phyloP scores from a whole-genome alignment of 2,888 invertebrate species.

The Ennomos erosarius region DNA sequence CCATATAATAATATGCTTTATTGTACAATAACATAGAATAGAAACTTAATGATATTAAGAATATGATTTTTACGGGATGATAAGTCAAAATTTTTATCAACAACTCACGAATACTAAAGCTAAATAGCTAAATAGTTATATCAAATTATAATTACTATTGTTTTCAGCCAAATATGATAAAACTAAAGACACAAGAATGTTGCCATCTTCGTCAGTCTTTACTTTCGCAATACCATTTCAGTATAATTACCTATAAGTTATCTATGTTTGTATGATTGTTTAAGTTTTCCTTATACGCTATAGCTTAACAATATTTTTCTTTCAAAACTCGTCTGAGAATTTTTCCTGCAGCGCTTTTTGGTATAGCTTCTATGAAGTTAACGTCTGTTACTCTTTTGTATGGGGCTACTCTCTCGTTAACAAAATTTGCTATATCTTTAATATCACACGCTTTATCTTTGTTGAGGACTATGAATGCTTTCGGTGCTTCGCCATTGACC shows the following conservation, averaged over 20 bases:
- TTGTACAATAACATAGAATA: too few relatives aligned
- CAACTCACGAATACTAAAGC: too few relatives aligned
- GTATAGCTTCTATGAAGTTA: slow-evolving; percentile 88
- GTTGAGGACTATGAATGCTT: slow-evolving; percentile 88
- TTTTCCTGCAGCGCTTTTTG: slow-evolving; percentile 92
- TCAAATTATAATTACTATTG: too few relatives aligned
- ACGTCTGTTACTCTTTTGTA: slow-evolving; percentile 91
- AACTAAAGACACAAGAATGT: background rate
- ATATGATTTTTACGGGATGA: too few relatives aligned
- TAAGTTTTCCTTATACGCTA: background rate
- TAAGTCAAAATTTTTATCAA: too few relatives aligned
- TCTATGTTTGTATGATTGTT: too few relatives aligned
- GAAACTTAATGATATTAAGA: too few relatives aligned
- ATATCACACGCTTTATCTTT: slow-evolving; percentile 54
- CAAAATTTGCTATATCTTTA: slow-evolving; percentile 86
- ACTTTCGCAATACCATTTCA: too few relatives aligned
- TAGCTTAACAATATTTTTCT: slow-evolving; percentile 59
- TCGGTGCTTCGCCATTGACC: slow-evolving; percentile 90
- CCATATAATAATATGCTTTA: too few relatives aligned
- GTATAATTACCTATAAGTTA: too few relatives aligned
- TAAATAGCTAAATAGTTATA: too few relatives aligned
- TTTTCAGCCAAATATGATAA: too few relatives aligned
- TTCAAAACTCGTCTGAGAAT: slow-evolving; percentile 88
- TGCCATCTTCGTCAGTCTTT: background rate
- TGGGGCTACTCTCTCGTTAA: slow-evolving; percentile 89